Evolutionary conservation across 2,888 invertebrate species (phyloP).

Genomic region (Drosophila setosimentum): DNA sequence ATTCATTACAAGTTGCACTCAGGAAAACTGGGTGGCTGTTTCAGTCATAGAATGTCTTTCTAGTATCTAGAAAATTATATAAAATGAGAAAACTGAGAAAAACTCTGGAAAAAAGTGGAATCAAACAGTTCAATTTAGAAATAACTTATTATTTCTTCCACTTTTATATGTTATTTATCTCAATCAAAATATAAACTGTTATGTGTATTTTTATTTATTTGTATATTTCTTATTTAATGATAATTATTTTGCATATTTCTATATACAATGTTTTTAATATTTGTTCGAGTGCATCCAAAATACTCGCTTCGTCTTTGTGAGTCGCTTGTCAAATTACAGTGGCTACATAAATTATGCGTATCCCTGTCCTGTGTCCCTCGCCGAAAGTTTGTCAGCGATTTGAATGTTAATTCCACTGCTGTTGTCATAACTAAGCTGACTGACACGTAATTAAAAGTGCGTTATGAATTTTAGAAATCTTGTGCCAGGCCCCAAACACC

Average conservation of each 20-base stretch:
- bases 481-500: conserved; percentile 12
- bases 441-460: conserved; percentile 75
- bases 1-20: conserved; percentile 42
- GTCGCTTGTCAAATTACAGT: conserved; percentile 51
- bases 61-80: not conserved
- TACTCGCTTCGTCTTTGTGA: not conserved
- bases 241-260: not conserved
- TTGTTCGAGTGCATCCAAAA: conserved; percentile 9
- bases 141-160: too few relatives aligned
- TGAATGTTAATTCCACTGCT: conserved; percentile 58
- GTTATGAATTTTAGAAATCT: conserved; percentile 43
- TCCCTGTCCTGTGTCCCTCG: conserved; percentile 4
- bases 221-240: not conserved
- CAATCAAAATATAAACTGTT: not conserved
- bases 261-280: not conserved
- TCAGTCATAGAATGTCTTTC: too few relatives aligned
- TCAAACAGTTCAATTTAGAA: not conserved
- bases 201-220: not conserved
- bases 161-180: too few relatives aligned
- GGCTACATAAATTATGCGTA: conserved; percentile 58
- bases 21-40: not conserved
- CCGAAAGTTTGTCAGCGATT: conserved; percentile 34
- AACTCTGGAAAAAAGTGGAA: not conserved
- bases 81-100: not conserved
- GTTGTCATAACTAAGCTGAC: conserved; percentile 51